Conservation (phyloP, 2,888 invertebrate genomes). For the Sturmia bella region DNA sequence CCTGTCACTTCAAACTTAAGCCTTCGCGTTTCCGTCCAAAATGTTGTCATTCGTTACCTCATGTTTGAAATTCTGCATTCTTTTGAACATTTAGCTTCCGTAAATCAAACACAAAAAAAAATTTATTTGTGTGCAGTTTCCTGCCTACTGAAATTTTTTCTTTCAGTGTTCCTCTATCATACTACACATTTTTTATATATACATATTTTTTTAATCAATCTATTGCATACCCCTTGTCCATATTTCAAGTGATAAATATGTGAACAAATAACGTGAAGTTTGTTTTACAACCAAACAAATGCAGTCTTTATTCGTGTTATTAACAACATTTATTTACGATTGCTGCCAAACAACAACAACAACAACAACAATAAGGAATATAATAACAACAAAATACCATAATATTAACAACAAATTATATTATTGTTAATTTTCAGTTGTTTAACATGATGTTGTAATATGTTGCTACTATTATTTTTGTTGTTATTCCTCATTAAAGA, state of each 20-base stretch:
- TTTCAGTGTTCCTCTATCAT: conserved; percentile 12
- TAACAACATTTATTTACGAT: conserved; percentile 42
- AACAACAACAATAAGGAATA: no score
- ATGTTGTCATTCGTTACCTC: no score
- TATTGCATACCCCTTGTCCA: conserved; percentile 19
- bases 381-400: conserved; percentile 7
- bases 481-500: conserved; percentile 61
- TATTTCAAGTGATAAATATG: conserved; percentile 32
- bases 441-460: conserved; percentile 56
- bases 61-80: no score
- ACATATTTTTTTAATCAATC: conserved; percentile 19
- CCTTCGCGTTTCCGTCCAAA: no score
- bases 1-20: no score
- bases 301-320: conserved; percentile 3
- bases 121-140: no score
- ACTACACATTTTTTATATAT: no score
- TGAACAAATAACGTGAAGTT: conserved; percentile 1
- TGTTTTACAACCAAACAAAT: background rate
- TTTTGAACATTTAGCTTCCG: no score
- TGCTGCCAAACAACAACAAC: conserved; percentile 26
- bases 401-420: conserved; percentile 62
- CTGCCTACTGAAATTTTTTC: background rate
- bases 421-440: conserved; percentile 63
- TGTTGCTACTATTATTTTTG: conserved; percentile 37
- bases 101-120: no score